Percentiles rank a stretch among this genome's conserved stretches.
These are phyloP conservation scores for Drosophila robusta DNA, from an alignment of 2,888 invertebrate genomes.

Conservation along the genomic window DNA sequence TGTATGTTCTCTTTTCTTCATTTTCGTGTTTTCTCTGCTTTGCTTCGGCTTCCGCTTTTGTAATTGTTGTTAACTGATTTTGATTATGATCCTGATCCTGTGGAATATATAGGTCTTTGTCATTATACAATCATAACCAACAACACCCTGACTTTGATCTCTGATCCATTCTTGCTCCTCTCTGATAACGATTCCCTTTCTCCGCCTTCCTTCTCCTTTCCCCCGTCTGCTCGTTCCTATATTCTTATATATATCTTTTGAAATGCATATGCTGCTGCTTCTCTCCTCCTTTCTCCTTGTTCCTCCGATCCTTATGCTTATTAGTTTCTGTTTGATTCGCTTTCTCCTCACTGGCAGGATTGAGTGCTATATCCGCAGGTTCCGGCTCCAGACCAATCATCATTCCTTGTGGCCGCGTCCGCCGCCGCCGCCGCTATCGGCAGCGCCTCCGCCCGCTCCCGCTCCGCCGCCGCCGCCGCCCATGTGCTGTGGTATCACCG, in stretches of 20 bases:
- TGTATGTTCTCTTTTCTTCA: conserved; percentile 9
- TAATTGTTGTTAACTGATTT: neutral
- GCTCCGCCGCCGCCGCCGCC: conserved; percentile 27
- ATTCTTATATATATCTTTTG: conserved; percentile 8
- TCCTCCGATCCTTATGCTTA: conserved; percentile 4
- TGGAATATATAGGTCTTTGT: conserved; percentile 29
- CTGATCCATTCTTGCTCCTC: conserved; percentile 10
- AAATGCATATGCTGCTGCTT: conserved; percentile 34
- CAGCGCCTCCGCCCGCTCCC: conserved; percentile 24
- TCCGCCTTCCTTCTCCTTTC: too few relatives aligned
- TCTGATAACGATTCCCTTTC: neutral
- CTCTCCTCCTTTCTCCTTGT: neutral
- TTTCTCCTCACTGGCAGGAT: conserved; percentile 53
- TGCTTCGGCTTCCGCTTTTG: neutral
- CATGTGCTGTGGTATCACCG: conserved; percentile 90
- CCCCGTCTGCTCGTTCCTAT: neutral
- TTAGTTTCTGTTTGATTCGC: conserved; percentile 27
- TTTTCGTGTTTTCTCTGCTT: neutral
- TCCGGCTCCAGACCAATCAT: conserved; percentile 17
- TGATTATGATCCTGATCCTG: conserved; percentile 18
- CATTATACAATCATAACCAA: conserved; percentile 7
- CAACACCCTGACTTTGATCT: conserved; percentile 40
- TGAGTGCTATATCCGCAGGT: conserved; percentile 30
- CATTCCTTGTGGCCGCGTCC: conserved; percentile 35
- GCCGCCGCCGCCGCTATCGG: conserved; percentile 4